Conservation (phyloP, 1,140 invertebrate species). For the Sweltsa coloradensis region DNA sequence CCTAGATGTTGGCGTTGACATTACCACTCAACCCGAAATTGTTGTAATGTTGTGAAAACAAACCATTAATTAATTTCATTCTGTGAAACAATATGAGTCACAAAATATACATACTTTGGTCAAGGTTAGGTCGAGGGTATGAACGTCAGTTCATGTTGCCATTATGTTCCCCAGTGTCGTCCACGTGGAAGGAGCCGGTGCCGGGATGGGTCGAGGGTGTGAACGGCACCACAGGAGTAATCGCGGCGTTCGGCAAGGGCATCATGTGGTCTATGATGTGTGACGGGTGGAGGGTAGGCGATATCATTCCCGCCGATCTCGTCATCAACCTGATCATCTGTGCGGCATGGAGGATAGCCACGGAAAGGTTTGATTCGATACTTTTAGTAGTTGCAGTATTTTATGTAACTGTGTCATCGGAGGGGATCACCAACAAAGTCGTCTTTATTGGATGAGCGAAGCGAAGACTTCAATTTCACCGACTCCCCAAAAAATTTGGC, state of each 20-base stretch:
- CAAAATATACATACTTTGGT: background rate
- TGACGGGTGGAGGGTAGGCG: slow-evolving; percentile 37
- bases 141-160: slow-evolving; percentile 5
- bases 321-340: slow-evolving; percentile 40
- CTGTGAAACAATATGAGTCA: background rate
- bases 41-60: too few species aligned
- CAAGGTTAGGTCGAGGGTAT: background rate
- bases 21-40: too few species aligned
- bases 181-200: slow-evolving; percentile 40
- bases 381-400: too few species aligned
- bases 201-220: slow-evolving; percentile 60
- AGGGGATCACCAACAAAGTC: too few species aligned
- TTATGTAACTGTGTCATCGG: too few species aligned
- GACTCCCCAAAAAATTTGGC: too few species aligned
- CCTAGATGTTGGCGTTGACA: too few species aligned
- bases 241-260: slow-evolving; percentile 54
- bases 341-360: slow-evolving; percentile 32
- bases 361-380: too few species aligned
- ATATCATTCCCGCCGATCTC: slow-evolving; percentile 53
- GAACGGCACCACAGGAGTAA: slow-evolving; percentile 53
- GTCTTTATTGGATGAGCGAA: too few species aligned
- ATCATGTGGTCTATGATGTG: slow-evolving; percentile 43
- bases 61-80: too few species aligned
- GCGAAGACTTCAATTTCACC: too few species aligned
- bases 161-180: slow-evolving; percentile 41